Conservation (phyloP, 1,140 invertebrate genomes). For the Pararge aegeria region DNA sequence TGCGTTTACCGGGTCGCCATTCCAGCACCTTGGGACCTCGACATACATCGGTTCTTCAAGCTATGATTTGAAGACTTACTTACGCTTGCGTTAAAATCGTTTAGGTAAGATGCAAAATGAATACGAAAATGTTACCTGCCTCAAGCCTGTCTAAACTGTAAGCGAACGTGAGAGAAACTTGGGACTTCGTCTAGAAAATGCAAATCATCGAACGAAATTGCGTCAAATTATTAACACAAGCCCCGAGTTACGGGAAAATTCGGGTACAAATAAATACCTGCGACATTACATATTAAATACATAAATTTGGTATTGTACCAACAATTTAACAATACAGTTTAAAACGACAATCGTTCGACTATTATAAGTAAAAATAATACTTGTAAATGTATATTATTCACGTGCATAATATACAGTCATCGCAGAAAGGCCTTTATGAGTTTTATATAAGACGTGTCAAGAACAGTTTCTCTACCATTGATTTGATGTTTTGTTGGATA, state of each 20-base stretch:
- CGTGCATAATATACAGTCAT: no score
- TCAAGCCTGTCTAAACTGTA: neutral
- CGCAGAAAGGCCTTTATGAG: no score
- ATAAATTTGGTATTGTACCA: neutral
- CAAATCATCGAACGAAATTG: slow-evolving; percentile 3
- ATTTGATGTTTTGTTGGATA: no score
- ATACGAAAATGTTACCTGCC: neutral
- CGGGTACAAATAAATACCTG: neutral
- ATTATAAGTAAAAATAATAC: neutral
- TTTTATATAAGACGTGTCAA: no score
- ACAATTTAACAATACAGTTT: neutral
- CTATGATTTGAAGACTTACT: no score
- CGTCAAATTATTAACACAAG: neutral
- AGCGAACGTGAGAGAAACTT: slow-evolving; percentile 1
- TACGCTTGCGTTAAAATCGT: no score
- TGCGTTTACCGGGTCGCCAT: no score
- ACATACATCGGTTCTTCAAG: no score
- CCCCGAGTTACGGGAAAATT: neutral
- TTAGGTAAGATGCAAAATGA: neutral
- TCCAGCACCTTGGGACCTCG: no score
- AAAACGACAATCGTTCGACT: neutral
- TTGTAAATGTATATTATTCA: no score
- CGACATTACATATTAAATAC: neutral
- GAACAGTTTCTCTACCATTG: no score
- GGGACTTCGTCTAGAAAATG: neutral